Evolutionary conservation across 92 coral and sea anemone genomes (phyloP), one percentile per base, ranked within the genome.

Genomic region (Epizoanthus stellaris): DNA sequence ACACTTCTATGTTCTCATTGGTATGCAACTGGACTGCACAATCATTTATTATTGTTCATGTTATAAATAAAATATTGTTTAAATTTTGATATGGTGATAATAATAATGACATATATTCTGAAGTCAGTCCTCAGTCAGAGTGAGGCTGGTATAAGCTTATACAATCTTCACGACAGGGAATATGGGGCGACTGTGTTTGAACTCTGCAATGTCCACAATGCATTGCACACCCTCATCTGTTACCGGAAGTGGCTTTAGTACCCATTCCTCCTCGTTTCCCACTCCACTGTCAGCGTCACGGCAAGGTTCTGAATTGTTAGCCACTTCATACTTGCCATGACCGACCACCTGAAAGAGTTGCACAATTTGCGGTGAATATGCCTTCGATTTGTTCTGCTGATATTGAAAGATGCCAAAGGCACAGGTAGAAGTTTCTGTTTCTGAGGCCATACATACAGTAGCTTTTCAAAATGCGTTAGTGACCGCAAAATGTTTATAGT

Each of bases 131-230:
- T 34, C 14, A 14, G 70, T 13, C 70, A 12, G 42, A 30, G 39
- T 30, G 52, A 14, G 73, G 11, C 54, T 49, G 54, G 54, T 49
- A 49, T 49, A 1, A 49, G 11, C 15, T 90, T 73, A 92, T 70
- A 45, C 74, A 47, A 94, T 90, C 81, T 92, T 92, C 11, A 86
- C 80, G 19, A 94, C 98, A 20, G 98, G 94, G 69, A 64, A 94
- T 40, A 92, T 75, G 4, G 95, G 93, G 66, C 98, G 85, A 30
- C 90, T 58, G 56, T 90, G 92, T 80, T 94, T 94, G 70, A 94
- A 94, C 38, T 87, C 93, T 2, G 90, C 87, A 64, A 92, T 92
- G 88, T 92, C 89, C 19, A 73, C 76, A 30, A 94, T 88, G 84
- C 92, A 92, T 0, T 25, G 53, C 73, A 86, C 79, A 19, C 88